A percentile compares a stretch with the other conserved stretches of the same genome.
phyloP scores from a whole-genome alignment of 2,113 vertebrate species.

The Ibidorhyncha struthersii region DNA sequence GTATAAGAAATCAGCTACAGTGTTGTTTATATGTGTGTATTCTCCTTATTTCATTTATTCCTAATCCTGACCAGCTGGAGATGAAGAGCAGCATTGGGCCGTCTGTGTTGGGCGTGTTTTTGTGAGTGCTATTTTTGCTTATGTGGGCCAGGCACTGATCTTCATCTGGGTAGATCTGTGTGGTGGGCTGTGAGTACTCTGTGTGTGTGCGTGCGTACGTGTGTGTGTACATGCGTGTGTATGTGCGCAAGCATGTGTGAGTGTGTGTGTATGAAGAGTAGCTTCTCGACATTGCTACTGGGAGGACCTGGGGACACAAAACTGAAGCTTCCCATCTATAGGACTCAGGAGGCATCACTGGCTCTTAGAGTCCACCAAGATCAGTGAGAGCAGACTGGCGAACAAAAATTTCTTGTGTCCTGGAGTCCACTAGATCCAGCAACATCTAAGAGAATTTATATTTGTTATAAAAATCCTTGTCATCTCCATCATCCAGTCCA shows the following conservation, averaged over 20 bases:
- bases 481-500: background rate
- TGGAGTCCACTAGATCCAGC: background rate
- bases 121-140: background rate
- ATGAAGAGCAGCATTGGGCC: background rate
- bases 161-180: background rate
- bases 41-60: background rate
- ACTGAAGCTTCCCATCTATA: background rate
- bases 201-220: fast-evolving
- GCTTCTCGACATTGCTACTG: background rate
- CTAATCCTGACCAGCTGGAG: background rate
- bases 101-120: background rate
- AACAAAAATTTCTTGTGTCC: background rate
- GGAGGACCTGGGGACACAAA: background rate
- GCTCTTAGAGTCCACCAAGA: background rate
- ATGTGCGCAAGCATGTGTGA: fast-evolving
- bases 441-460: background rate
- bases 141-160: background rate
- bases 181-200: background rate
- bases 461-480: background rate
- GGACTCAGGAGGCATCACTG: background rate
- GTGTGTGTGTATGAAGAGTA: fast-evolving
- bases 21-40: background rate
- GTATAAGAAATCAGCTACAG: background rate
- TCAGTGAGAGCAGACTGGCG: background rate
- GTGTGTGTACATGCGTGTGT: too few species aligned